Evolutionary conservation across 2,797 vertebrate species (phyloP).

Genomic region (Crotalus adamanteus): DNA sequence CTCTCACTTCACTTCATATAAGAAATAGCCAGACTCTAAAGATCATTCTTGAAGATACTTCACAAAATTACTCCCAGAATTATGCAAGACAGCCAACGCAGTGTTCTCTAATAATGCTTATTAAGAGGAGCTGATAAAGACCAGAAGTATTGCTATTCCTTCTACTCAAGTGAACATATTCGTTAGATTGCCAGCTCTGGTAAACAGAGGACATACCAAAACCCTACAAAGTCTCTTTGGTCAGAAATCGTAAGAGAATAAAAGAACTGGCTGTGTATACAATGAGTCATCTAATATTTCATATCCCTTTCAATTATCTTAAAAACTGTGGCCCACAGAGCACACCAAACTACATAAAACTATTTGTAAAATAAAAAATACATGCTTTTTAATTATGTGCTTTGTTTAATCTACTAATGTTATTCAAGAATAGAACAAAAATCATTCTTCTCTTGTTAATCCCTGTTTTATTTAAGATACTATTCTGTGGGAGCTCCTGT

Average conservation of each 20-base stretch:
- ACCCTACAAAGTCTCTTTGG: neutral
- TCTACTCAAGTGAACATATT: neutral
- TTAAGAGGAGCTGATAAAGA: neutral
- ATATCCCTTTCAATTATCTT: neutral
- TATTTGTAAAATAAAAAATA: slow-evolving; percentile 18
- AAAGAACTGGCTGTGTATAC: neutral
- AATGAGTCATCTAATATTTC: neutral
- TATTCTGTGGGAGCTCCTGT: neutral
- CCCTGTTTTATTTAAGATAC: neutral
- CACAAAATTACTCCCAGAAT: neutral
- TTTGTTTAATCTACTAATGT: neutral
- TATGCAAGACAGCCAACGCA: neutral
- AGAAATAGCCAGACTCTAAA: neutral
- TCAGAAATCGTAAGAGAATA: neutral
- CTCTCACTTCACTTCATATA: neutral
- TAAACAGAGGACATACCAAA: neutral
- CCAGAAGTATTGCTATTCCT: neutral
- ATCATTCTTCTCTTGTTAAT: neutral
- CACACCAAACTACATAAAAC: neutral
- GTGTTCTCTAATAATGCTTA: neutral
- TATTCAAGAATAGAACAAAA: neutral
- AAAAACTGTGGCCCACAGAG: neutral
- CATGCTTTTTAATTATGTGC: neutral
- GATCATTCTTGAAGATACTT: neutral
- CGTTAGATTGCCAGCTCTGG: neutral